A percentile compares a stretch with the other conserved stretches of the same genome.
Conservation (phyloP, 2,113 vertebrate species). For the Poeciliopsis prolifica region DNA sequence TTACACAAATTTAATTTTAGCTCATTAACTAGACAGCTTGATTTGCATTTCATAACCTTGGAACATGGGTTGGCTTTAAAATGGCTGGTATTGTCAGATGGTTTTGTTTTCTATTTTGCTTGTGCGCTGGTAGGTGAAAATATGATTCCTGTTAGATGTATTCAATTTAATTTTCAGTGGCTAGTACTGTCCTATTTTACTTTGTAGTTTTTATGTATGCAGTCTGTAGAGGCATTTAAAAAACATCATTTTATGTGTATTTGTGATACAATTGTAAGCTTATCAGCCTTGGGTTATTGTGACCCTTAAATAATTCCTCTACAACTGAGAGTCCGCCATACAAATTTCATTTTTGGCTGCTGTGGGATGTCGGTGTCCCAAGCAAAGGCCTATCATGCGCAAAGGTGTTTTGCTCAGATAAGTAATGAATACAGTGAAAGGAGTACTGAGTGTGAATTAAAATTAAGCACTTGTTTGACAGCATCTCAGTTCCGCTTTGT, state of each 20-base stretch:
- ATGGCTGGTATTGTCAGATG: slow-evolving; percentile 30
- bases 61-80: slow-evolving; percentile 61
- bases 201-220: slow-evolving; percentile 1
- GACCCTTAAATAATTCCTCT: slow-evolving; percentile 75
- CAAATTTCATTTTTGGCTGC: slow-evolving; percentile 69
- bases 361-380: slow-evolving; percentile 67
- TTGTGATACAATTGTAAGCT: slow-evolving; percentile 54
- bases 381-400: slow-evolving; percentile 61
- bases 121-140: neutral
- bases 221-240: slow-evolving; percentile 37
- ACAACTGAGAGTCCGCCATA: slow-evolving; percentile 42
- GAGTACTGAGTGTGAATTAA: slow-evolving; percentile 42
- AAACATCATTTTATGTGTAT: slow-evolving; percentile 37
- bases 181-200: neutral
- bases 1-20: slow-evolving; percentile 58
- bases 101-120: slow-evolving; percentile 1
- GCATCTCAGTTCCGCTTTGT: slow-evolving; percentile 50
- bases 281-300: slow-evolving; percentile 70
- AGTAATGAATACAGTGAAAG: slow-evolving; percentile 63
- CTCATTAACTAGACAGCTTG: slow-evolving; percentile 62
- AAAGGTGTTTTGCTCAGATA: slow-evolving; percentile 82
- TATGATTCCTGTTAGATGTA: no score
- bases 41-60: slow-evolving; percentile 63
- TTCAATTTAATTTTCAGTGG: neutral
- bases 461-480: slow-evolving; percentile 61